Conservation (phyloP, 2,113 vertebrate genomes). For the Peromyscus polionotus region DNA sequence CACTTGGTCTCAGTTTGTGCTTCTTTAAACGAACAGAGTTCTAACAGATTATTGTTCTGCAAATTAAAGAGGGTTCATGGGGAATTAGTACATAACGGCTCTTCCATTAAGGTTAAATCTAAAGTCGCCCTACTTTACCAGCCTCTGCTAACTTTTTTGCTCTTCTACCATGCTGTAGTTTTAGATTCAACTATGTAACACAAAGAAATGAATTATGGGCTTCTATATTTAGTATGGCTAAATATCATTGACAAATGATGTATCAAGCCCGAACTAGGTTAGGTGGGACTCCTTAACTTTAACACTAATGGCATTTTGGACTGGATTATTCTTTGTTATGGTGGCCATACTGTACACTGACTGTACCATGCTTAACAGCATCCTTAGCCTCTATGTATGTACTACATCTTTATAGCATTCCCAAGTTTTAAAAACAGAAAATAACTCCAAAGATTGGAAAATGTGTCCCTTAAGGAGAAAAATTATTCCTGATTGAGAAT, state of each 20-base stretch:
- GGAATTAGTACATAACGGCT: background rate
- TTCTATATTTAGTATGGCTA: slow-evolving; percentile 13
- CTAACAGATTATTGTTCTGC: background rate
- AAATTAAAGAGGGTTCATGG: background rate
- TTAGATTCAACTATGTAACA: background rate
- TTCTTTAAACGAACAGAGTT: slow-evolving; percentile 30
- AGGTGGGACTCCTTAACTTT: background rate
- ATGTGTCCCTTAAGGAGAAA: background rate
- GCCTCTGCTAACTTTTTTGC: background rate
- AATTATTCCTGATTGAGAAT: slow-evolving; percentile 15
- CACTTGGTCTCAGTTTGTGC: background rate
- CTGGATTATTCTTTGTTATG: slow-evolving; percentile 14
- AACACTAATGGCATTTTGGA: background rate
- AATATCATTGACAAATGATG: background rate
- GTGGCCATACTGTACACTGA: background rate
- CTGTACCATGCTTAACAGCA: background rate
- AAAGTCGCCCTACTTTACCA: slow-evolving; percentile 4
- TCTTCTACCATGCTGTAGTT: background rate
- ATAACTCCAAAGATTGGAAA: background rate
- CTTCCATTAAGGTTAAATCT: background rate
- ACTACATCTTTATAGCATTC: background rate
- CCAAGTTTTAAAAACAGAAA: slow-evolving; percentile 3
- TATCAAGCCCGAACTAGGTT: background rate
- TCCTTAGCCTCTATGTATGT: background rate
- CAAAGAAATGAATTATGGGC: background rate